Percentiles rank a stretch among this genome's conserved stretches.
Evolutionary conservation across 2,113 vertebrate genomes (phyloP).

Genomic region (Psilopsiagon aurifrons): DNA sequence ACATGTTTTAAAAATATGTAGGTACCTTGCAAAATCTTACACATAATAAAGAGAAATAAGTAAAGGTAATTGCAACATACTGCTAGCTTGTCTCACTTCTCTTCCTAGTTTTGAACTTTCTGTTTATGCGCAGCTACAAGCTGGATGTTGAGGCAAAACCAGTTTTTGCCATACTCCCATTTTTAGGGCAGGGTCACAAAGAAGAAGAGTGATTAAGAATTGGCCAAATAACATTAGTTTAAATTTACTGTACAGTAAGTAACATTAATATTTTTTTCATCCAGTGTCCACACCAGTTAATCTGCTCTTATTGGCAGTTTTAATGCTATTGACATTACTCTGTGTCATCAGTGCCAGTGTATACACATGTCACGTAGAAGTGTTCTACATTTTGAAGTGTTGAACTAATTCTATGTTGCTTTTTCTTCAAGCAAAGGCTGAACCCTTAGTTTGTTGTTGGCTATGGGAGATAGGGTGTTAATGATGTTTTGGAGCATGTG

Average conservation of each 20-base stretch:
- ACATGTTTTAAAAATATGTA: neutral
- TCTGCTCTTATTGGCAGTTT: neutral
- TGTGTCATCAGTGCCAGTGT: neutral
- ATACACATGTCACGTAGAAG: neutral
- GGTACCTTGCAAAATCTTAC: neutral
- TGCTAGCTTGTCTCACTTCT: neutral
- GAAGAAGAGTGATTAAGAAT: neutral
- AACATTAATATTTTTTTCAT: neutral
- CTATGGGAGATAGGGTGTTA: rapidly evolving
- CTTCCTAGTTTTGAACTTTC: neutral
- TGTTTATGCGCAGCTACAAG: neutral
- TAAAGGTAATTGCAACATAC: neutral
- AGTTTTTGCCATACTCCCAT: neutral
- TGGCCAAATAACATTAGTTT: neutral
- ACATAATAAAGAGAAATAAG: neutral
- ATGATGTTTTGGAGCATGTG: neutral
- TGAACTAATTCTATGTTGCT: neutral
- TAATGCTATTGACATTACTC: neutral
- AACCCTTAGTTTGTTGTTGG: neutral
- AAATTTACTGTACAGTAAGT: neutral
- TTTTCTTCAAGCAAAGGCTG: neutral
- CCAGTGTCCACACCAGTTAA: neutral
- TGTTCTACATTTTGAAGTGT: neutral
- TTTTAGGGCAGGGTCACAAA: neutral
- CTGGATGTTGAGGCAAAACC: neutral